These are phyloP conservation scores for Drosophila birchii DNA, from an alignment of 2,888 invertebrate genomes.

Conservation along the genomic window DNA sequence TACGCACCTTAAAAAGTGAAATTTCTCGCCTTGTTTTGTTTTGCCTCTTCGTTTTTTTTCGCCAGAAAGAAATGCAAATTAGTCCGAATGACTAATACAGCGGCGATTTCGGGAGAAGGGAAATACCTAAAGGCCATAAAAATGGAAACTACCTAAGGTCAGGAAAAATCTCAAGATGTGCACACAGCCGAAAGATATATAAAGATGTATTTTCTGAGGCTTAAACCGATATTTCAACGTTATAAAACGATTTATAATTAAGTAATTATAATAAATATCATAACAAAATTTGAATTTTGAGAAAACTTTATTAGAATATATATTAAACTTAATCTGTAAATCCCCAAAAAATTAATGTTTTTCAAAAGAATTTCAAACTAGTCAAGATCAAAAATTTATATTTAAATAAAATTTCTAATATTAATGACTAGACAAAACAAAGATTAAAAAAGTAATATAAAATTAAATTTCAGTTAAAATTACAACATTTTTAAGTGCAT, in stretches of 20 bases:
- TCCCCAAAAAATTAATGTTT: background rate
- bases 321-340: background rate
- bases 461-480: too few species aligned
- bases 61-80: slow-evolving; percentile 49
- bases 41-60: slow-evolving; percentile 32
- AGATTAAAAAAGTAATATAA: too few species aligned
- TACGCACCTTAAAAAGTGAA: slow-evolving; percentile 82
- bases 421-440: background rate
- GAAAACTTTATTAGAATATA: background rate
- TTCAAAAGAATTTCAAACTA: background rate
- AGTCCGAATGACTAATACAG: slow-evolving; percentile 42
- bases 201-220: too few species aligned
- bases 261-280: background rate
- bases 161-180: slow-evolving; percentile 8
- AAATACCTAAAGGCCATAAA: slow-evolving; percentile 14
- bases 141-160: slow-evolving; percentile 23
- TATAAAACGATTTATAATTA: too few species aligned
- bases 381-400: background rate
- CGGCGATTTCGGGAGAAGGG: slow-evolving; percentile 28
- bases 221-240: background rate
- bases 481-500: background rate
- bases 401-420: background rate
- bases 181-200: too few species aligned
- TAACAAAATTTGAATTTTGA: background rate
- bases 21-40: slow-evolving; percentile 63